Evolutionary conservation across 1,140 invertebrate species (phyloP).

Genomic region (Magallana ariakensis): DNA sequence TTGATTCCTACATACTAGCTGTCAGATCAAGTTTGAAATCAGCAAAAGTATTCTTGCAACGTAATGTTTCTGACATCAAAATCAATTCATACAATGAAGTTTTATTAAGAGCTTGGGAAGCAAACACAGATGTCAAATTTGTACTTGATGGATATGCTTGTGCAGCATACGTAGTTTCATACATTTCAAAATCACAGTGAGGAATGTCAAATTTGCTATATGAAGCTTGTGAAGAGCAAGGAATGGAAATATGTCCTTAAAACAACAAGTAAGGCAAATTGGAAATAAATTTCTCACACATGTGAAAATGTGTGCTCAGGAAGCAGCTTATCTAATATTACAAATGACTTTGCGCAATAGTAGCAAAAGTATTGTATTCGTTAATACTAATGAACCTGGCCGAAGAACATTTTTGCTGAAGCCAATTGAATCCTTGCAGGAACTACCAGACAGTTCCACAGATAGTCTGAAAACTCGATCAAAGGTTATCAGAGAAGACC

Average conservation of each 20-base stretch:
- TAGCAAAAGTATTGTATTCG: too few relatives aligned
- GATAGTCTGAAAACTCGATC: too few relatives aligned
- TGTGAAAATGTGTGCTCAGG: conserved; percentile 55
- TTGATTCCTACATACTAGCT: conserved; percentile 51
- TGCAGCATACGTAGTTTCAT: conserved; percentile 58
- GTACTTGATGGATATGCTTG: conserved; percentile 60
- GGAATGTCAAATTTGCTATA: conserved; percentile 52
- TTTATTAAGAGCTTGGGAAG: conserved; percentile 54
- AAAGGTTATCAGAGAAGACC: too few relatives aligned
- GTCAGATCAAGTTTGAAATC: conserved; percentile 50
- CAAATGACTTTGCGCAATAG: too few relatives aligned
- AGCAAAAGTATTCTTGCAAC: conserved; percentile 56
- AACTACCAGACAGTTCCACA: too few relatives aligned
- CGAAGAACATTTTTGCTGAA: too few relatives aligned
- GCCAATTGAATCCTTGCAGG: too few relatives aligned
- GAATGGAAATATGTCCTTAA: conserved; percentile 52
- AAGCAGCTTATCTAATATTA: conserved; percentile 43
- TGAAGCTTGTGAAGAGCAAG: conserved; percentile 42
- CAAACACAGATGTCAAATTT: conserved; percentile 62
- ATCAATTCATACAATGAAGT: conserved; percentile 57
- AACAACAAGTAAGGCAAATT: conserved; percentile 52
- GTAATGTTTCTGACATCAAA: conserved; percentile 45
- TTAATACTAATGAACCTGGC: too few relatives aligned
- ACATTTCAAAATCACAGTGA: conserved; percentile 54
- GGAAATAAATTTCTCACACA: conserved; percentile 51